Percentiles rank a stretch among this genome's conserved stretches.
phyloP scores from a whole-genome alignment of 2,888 invertebrate genomes.

The Lasius fuliginosus region DNA sequence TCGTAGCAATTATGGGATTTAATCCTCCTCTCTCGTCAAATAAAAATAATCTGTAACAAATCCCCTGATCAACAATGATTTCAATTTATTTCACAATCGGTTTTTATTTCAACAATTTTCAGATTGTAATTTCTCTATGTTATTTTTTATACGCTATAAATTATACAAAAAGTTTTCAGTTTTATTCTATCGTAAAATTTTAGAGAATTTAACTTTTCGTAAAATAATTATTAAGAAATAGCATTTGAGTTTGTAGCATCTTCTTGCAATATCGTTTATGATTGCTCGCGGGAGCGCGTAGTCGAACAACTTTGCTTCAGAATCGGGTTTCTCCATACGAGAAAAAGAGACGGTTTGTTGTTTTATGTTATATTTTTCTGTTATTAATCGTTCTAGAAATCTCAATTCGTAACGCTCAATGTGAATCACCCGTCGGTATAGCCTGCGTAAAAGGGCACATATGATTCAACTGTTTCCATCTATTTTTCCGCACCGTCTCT shows the following conservation, averaged over 20 bases:
- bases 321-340: background rate
- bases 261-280: background rate
- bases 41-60: background rate
- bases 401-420: background rate
- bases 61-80: background rate
- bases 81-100: background rate
- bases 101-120: background rate
- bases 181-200: background rate
- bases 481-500: conserved; percentile 19
- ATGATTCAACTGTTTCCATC: conserved; percentile 10
- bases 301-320: background rate
- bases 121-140: background rate
- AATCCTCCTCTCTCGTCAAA: background rate
- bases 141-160: background rate
- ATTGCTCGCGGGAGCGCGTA: background rate
- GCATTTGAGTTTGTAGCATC: background rate
- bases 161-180: background rate
- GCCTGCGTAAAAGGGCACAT: background rate
- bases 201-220: background rate
- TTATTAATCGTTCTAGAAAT: background rate
- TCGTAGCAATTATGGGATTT: background rate
- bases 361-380: conserved; percentile 5
- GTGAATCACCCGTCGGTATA: background rate
- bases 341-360: background rate
- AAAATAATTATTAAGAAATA: conserved; percentile 3